Percentiles rank a stretch among this genome's conserved stretches.
phyloP scores from a whole-genome alignment of 2,797 vertebrate species.

The Thalassophryne amazonica region DNA sequence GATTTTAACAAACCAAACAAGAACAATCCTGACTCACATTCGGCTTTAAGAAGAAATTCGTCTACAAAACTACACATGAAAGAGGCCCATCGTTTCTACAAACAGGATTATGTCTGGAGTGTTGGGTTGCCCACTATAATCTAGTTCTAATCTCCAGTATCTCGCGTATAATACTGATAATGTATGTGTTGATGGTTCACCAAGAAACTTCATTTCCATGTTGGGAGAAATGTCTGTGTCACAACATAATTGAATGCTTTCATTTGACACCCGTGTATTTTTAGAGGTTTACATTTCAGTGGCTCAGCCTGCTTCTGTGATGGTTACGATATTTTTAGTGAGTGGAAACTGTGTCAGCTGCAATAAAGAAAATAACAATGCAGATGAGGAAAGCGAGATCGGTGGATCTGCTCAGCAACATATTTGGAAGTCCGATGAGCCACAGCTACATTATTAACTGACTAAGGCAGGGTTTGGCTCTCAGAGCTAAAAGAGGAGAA shows the following conservation, averaged over 20 bases:
- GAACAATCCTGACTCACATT: too few species aligned
- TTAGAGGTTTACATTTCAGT: neutral
- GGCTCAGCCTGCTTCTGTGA: neutral
- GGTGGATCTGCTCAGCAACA: neutral
- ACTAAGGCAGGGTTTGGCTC: neutral
- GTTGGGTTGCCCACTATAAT: too few species aligned
- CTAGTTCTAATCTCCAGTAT: too few species aligned
- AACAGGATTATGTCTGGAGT: too few species aligned
- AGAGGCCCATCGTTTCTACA: too few species aligned
- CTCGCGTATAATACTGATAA: too few species aligned
- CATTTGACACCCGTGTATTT: neutral
- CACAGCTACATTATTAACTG: neutral
- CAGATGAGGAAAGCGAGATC: neutral
- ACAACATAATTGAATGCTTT: neutral
- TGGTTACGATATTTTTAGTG: neutral
- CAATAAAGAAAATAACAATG: neutral
- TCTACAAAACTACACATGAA: too few species aligned
- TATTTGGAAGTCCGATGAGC: neutral
- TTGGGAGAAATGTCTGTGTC: too few species aligned
- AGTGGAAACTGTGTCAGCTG: neutral
- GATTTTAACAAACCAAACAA: too few species aligned
- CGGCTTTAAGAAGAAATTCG: too few species aligned
- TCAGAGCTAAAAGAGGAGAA: neutral
- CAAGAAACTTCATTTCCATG: too few species aligned
- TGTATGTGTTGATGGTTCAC: too few species aligned